Evolutionary conservation across 2,888 invertebrate genomes (phyloP).

Genomic region (Trachelus iudaicus): DNA sequence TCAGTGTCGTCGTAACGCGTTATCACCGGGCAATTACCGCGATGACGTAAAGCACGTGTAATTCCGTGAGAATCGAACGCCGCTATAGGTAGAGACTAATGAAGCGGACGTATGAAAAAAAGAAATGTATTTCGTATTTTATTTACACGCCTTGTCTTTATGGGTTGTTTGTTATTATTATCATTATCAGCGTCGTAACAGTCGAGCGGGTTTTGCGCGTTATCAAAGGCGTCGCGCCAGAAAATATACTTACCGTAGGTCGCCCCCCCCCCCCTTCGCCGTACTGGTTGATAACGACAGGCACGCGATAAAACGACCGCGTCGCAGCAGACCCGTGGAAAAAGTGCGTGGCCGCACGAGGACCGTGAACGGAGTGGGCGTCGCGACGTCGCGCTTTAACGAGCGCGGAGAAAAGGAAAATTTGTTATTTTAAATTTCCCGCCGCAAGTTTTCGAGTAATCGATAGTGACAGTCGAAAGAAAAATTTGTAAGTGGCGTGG

Average conservation of each 20-base stretch:
- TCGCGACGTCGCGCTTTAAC: neutral
- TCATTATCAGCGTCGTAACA: neutral
- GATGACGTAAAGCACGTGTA: too few species aligned
- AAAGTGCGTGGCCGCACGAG: neutral
- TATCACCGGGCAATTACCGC: neutral
- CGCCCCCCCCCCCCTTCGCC: neutral
- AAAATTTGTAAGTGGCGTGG: too few species aligned
- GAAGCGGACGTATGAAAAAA: neutral
- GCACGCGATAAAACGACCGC: neutral
- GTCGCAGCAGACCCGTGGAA: neutral
- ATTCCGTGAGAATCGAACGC: neutral
- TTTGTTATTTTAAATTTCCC: too few species aligned
- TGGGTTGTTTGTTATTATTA: neutral
- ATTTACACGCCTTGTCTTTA: neutral
- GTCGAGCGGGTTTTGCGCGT: neutral
- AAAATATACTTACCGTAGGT: neutral
- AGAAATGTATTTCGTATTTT: neutral
- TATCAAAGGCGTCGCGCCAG: neutral
- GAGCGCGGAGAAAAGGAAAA: too few species aligned
- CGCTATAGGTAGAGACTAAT: neutral
- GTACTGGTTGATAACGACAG: neutral
- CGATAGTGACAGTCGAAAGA: too few species aligned
- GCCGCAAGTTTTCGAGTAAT: too few species aligned
- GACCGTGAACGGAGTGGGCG: neutral
- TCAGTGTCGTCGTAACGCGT: neutral